Evolutionary conservation across 2,888 invertebrate genomes (phyloP).

Genomic region (Drosophila formosana): DNA sequence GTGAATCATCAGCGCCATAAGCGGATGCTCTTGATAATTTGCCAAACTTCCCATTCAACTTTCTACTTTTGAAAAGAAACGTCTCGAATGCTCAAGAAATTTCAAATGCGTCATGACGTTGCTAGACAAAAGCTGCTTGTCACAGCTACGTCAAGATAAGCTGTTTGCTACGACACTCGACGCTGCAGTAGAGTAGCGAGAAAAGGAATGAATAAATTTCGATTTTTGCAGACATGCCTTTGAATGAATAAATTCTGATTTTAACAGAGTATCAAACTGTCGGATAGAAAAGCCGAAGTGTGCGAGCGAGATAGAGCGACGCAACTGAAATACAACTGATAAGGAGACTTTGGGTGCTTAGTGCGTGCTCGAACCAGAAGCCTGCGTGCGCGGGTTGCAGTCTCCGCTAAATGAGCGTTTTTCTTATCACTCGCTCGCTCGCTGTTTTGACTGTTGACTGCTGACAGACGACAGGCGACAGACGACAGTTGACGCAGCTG

Average conservation of each 20-base stretch:
- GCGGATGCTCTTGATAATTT: neutral
- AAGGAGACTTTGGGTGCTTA: neutral
- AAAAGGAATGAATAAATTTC: no score
- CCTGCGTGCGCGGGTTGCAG: constrained; percentile 2
- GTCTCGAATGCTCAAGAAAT: neutral
- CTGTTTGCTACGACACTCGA: neutral
- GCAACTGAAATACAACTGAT: neutral
- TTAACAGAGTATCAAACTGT: no score
- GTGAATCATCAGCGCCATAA: no score
- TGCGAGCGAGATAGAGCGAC: neutral
- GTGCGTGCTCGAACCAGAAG: neutral
- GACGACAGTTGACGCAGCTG: constrained; percentile 10
- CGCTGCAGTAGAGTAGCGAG: no score
- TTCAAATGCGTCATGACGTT: neutral
- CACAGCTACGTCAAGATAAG: neutral
- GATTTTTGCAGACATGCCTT: no score
- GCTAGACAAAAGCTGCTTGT: neutral
- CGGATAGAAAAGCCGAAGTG: no score
- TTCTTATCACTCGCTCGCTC: neutral
- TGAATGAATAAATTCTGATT: no score
- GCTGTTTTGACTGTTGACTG: neutral
- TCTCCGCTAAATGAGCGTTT: constrained; percentile 10
- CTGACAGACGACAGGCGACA: neutral
- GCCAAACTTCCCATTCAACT: neutral
- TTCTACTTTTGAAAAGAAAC: neutral